These are phyloP conservation scores for Pelosia muscerda DNA, from an alignment of 2,888 invertebrate species.

Conservation along the genomic window DNA sequence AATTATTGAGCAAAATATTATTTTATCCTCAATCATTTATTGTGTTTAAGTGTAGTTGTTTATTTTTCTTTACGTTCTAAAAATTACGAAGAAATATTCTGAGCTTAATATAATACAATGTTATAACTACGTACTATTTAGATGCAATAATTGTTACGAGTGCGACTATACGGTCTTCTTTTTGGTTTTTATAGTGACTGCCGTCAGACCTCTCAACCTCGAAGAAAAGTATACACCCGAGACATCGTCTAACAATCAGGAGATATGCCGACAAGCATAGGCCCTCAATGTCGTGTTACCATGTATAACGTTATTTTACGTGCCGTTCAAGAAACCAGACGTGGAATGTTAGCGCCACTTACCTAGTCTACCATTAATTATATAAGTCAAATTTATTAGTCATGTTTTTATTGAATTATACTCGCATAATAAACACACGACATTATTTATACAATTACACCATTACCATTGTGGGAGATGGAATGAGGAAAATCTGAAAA, in stretches of 20 bases:
- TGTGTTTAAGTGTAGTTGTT: not conserved
- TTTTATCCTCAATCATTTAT: not conserved
- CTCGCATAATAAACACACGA: constrained; percentile 35
- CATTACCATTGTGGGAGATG: constrained; percentile 23
- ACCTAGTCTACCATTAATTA: constrained; percentile 10
- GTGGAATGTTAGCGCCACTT: constrained; percentile 43
- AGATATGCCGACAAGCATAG: too few species aligned
- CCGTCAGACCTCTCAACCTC: too few species aligned
- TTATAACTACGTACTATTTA: too few species aligned
- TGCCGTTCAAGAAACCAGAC: not conserved
- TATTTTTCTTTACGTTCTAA: not conserved
- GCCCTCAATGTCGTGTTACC: not conserved
- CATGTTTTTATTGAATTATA: constrained; percentile 42
- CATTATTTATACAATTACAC: constrained; percentile 25
- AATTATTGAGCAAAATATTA: not conserved
- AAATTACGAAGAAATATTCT: not conserved
- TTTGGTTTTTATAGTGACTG: too few species aligned
- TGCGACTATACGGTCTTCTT: too few species aligned
- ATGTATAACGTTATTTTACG: not conserved
- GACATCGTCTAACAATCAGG: too few species aligned
- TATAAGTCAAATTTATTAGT: constrained; percentile 23
- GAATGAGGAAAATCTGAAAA: constrained; percentile 40
- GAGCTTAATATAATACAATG: too few species aligned
- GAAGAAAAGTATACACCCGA: too few species aligned
- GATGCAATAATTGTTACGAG: too few species aligned